Evolutionary conservation across 1,140 invertebrate genomes (phyloP).

Genomic region (Helicoverpa zea): DNA sequence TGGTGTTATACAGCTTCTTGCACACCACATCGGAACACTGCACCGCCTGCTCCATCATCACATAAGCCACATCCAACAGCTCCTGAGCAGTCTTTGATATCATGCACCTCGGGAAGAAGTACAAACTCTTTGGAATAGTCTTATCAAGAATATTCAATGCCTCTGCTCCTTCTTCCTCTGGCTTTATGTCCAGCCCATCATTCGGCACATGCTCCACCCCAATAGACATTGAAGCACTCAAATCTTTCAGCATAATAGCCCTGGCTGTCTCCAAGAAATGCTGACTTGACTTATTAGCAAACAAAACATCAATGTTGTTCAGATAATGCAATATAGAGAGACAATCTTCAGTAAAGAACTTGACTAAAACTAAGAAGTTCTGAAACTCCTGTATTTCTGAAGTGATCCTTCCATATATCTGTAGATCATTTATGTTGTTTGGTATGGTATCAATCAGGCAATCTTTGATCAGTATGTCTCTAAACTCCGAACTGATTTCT

Average conservation of each 20-base stretch:
- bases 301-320: conserved; percentile 92
- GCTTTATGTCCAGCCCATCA: conserved; percentile 49
- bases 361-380: conserved; percentile 87
- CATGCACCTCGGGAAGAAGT: conserved; percentile 84
- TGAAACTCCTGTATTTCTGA: conserved; percentile 90
- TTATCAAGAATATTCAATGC: conserved; percentile 74
- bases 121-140: conserved; percentile 81
- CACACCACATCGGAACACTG: conserved; percentile 88
- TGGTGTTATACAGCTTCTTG: conserved; percentile 90
- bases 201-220: conserved; percentile 82
- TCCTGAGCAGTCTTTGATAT: conserved; percentile 87
- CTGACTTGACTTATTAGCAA: conserved; percentile 92
- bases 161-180: conserved; percentile 62
- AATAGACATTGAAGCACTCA: conserved; percentile 91
- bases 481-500: conserved; percentile 88
- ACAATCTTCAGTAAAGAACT: conserved; percentile 86
- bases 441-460: conserved; percentile 93
- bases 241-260: conserved; percentile 93
- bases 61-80: conserved; percentile 90
- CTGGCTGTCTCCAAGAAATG: conserved; percentile 91
- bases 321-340: conserved; percentile 89
- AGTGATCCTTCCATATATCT: conserved; percentile 89
- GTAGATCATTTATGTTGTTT: conserved; percentile 90
- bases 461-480: conserved; percentile 90
- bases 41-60: conserved; percentile 91